phyloP scores from a whole-genome alignment of 1,140 invertebrate genomes.

The Drosophila persimilis region DNA sequence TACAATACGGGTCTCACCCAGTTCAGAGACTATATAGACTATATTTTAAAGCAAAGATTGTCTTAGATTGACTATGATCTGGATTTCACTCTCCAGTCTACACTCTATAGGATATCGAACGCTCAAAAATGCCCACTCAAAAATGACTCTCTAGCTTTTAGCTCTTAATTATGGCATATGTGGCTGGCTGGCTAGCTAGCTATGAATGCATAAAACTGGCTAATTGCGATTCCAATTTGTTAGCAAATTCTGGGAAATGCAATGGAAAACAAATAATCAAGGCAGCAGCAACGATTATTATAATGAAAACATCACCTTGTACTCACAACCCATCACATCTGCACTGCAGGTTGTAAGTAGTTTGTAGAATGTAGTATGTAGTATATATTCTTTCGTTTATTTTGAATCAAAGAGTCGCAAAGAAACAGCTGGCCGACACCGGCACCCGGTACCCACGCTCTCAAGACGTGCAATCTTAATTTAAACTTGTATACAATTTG shows the following conservation, averaged over 20 bases:
- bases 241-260: slow-evolving; percentile 42
- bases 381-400: not conserved
- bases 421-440: not conserved
- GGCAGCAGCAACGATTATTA: slow-evolving; percentile 22
- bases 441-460: not conserved
- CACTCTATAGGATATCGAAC: too few species aligned
- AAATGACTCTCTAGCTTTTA: slow-evolving; percentile 1
- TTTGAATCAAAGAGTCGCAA: not conserved
- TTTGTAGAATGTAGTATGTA: not conserved
- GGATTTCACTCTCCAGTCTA: too few species aligned
- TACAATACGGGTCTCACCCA: too few species aligned
- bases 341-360: not conserved
- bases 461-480: too few species aligned
- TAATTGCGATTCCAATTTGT: slow-evolving; percentile 36
- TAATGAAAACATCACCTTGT: slow-evolving; percentile 2
- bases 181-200: not conserved
- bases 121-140: too few species aligned
- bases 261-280: slow-evolving; percentile 3
- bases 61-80: too few species aligned
- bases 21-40: too few species aligned
- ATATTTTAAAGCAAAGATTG: too few species aligned
- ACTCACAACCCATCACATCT: slow-evolving; percentile 4
- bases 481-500: too few species aligned
- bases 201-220: slow-evolving; percentile 2
- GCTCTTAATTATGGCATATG: slow-evolving; percentile 26